Base-by-base conservation (phyloP, 1,140 invertebrate species). In the Varroa destructor region DNA sequence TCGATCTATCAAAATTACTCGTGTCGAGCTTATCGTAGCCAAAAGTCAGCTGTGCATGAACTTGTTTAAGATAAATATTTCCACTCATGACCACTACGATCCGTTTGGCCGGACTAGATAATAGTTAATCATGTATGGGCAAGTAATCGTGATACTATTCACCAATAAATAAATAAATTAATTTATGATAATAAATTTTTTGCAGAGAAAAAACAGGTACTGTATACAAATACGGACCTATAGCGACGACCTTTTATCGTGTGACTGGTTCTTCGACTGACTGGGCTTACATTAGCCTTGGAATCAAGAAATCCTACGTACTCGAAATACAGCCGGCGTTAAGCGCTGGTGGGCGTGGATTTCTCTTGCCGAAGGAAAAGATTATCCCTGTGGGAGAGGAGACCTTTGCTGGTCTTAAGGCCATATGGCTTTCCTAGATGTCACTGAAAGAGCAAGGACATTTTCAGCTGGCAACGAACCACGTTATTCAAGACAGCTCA, bases 351-450 rank as follows among this genome's bases (percentile, higher is more conserved):
- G 81, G 79, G 25, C 75, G 74, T 73, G 83, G 83, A 14, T 85
- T 84, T 75, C 74, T 84, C 12, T 76, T 85, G 6, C 82, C 83
- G 3, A 75, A 77, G 14, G 76, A 79, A 5, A 84, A 86, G 74
- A 88, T 93, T 72, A 78, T 85, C 54, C 84, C 87, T 37, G 85
- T 87, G 72, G 88, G 85, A 2, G 78, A 80, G 73, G 90, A 93
- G 80, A 90, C 88, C 0, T 90, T 87, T 79, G 82, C 84, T 43
- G 82, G 81, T n/a, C 75, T 84, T 10, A 78, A 79, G 72, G 81
- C 81, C 61, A 67, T 67, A 37, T 67, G 61, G 61, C 61, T 67
- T 3, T 67, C 61, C 40, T 67, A 40, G 37, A 40, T 67, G 4
- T 5, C 8, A 51, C 46, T 8, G 10, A 46, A 67, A 40, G 40